A percentile compares a stretch with the other conserved stretches of the same genome.
phyloP scores from a whole-genome alignment of 2,888 invertebrate genomes.

The Brachypterus glaber region DNA sequence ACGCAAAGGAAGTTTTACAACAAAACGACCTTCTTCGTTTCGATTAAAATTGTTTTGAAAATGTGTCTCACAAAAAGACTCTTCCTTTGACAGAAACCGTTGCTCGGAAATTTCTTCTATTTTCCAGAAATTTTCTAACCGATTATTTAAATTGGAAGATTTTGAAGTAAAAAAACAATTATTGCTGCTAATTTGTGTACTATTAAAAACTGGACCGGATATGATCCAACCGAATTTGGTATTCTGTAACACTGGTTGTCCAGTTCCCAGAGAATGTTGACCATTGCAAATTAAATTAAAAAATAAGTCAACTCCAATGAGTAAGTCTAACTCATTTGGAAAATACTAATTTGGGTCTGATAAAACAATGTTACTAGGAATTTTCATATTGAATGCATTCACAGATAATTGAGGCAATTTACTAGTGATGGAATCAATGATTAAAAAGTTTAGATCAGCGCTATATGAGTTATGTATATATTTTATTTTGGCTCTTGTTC shows the following conservation, averaged over 20 bases:
- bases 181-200: constrained; percentile 4
- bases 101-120: constrained; percentile 8
- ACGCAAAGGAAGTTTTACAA: constrained; percentile 8
- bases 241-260: constrained; percentile 2
- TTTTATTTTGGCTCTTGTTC: no score
- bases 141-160: background rate
- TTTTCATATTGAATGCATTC: no score
- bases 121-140: constrained; percentile 11
- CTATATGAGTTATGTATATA: no score
- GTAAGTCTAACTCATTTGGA: constrained; percentile 3
- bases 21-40: constrained; percentile 8
- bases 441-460: no score
- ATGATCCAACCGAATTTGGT: constrained; percentile 11
- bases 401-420: no score
- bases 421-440: no score
- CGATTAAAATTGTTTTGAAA: constrained; percentile 6
- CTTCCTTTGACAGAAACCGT: constrained; percentile 5
- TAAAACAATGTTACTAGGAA: constrained; percentile 8
- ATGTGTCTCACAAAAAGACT: constrained; percentile 8
- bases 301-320: constrained; percentile 5
- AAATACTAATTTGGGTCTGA: constrained; percentile 8
- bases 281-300: constrained; percentile 5
- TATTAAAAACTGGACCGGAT: no score
- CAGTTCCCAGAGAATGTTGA: background rate
- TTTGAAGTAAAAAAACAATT: constrained; percentile 5